Percentiles rank a stretch among this genome's conserved stretches.
These are phyloP conservation scores for Diachasmimorpha longicaudata DNA, from an alignment of 1,140 invertebrate genomes.

Conservation along the genomic window DNA sequence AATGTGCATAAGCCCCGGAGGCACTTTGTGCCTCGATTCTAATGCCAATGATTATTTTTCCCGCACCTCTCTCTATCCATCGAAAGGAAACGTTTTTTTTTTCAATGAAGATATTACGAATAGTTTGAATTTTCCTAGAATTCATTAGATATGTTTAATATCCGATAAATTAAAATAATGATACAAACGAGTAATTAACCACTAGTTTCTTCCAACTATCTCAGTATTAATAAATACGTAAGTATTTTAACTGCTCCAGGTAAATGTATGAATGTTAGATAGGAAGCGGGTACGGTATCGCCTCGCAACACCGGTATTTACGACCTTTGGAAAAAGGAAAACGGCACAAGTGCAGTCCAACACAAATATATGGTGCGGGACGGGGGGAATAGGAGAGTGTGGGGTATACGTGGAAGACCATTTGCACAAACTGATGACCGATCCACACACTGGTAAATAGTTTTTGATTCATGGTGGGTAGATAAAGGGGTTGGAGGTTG, in stretches of 20 bases:
- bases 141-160: background rate
- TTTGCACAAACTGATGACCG: background rate
- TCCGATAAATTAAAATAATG: background rate
- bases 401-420: background rate
- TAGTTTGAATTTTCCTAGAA: background rate
- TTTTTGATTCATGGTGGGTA: background rate
- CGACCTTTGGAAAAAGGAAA: background rate
- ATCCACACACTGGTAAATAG: background rate
- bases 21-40: too few species aligned
- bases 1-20: too few species aligned
- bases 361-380: background rate
- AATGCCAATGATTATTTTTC: too few species aligned
- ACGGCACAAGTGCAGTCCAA: background rate
- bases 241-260: background rate
- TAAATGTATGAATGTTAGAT: background rate
- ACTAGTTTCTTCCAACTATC: background rate
- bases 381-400: background rate
- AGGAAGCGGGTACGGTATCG: background rate
- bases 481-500: background rate
- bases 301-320: background rate
- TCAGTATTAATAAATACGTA: background rate
- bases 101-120: background rate
- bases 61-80: too few species aligned
- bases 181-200: background rate
- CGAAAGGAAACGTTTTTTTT: background rate